Percentiles rank a stretch among this genome's conserved stretches.
phyloP scores from a whole-genome alignment of 1,140 invertebrate species.

The Saccostrea cuccullata region DNA sequence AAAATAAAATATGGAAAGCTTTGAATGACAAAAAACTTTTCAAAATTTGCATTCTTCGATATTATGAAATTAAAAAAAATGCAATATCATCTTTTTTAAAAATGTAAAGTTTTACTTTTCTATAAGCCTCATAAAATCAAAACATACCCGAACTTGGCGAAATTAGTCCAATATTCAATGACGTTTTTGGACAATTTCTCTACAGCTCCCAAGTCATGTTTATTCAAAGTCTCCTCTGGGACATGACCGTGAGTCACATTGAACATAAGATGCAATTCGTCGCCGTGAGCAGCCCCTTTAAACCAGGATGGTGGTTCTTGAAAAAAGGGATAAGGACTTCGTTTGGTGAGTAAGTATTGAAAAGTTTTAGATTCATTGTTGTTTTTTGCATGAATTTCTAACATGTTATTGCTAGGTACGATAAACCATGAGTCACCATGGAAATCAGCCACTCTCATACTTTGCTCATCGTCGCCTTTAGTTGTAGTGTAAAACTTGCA shows the following conservation, averaged over 20 bases:
- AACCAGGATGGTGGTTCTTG: slow-evolving; percentile 47
- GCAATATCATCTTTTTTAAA: not conserved
- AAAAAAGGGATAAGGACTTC: not conserved
- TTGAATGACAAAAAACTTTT: not conserved
- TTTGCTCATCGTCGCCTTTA: slow-evolving; percentile 8
- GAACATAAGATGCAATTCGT: slow-evolving; percentile 49
- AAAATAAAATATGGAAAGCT: not conserved
- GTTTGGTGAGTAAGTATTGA: slow-evolving; percentile 50
- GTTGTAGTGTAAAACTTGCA: slow-evolving; percentile 53
- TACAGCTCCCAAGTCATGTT: slow-evolving; percentile 79
- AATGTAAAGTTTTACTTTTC: not conserved
- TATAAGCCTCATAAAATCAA: not conserved
- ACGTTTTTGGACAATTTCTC: slow-evolving; percentile 91
- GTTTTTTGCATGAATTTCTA: slow-evolving; percentile 37
- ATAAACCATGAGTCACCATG: slow-evolving; percentile 21
- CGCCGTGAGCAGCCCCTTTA: slow-evolving; percentile 50
- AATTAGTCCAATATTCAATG: slow-evolving; percentile 95
- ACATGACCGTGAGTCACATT: not conserved
- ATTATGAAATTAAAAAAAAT: not conserved
- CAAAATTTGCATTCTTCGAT: not conserved
- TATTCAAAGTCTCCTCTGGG: not conserved
- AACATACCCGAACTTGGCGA: slow-evolving; percentile 94
- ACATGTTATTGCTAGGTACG: not conserved
- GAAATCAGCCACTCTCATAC: not conserved
- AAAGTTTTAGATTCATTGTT: slow-evolving; percentile 41